Percentiles rank a stretch among this genome's conserved stretches.
phyloP scores from a whole-genome alignment of 2,888 invertebrate species.

The Lasioglossum marginatum region DNA sequence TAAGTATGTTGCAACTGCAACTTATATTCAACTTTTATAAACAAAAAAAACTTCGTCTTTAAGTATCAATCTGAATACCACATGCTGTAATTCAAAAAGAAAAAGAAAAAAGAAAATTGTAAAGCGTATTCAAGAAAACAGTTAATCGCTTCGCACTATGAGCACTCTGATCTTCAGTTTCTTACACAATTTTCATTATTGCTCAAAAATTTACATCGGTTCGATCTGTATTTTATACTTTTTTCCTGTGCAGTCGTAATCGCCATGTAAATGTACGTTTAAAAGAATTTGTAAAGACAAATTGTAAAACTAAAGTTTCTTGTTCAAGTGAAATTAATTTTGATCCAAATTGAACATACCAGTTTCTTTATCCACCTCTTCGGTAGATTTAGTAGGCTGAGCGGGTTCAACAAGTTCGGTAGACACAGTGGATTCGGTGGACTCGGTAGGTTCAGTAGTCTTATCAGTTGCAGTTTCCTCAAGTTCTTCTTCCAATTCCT shows the following conservation, averaged over 20 bases:
- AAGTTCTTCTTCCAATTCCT: constrained; percentile 42
- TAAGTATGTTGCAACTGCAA: constrained; percentile 24
- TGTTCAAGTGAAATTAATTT: neutral
- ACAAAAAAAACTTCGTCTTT: constrained; percentile 27
- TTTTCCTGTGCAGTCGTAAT: constrained; percentile 18
- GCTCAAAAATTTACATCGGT: constrained; percentile 11
- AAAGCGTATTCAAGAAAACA: constrained; percentile 71
- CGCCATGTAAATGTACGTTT: neutral
- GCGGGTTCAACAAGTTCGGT: constrained; percentile 11
- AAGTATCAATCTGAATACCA: constrained; percentile 57
- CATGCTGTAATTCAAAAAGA: constrained; percentile 72
- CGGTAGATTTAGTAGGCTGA: constrained; percentile 23
- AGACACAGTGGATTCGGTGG: constrained; percentile 16
- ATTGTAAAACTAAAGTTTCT: neutral
- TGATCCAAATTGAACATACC: constrained; percentile 50
- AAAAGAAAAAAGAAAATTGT: constrained; percentile 70
- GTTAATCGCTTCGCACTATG: constrained; percentile 75
- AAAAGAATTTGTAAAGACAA: constrained; percentile 4
- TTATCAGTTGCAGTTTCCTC: constrained; percentile 21
- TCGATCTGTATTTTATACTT: neutral
- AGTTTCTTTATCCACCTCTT: constrained; percentile 46
- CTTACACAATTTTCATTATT: constrained; percentile 21
- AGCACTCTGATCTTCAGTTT: constrained; percentile 59
- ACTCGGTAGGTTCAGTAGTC: constrained; percentile 36
- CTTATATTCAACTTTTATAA: constrained; percentile 32